These are phyloP conservation scores for Stenichneumon culpator DNA, from an alignment of 2,888 invertebrate species.

Conservation along the genomic window DNA sequence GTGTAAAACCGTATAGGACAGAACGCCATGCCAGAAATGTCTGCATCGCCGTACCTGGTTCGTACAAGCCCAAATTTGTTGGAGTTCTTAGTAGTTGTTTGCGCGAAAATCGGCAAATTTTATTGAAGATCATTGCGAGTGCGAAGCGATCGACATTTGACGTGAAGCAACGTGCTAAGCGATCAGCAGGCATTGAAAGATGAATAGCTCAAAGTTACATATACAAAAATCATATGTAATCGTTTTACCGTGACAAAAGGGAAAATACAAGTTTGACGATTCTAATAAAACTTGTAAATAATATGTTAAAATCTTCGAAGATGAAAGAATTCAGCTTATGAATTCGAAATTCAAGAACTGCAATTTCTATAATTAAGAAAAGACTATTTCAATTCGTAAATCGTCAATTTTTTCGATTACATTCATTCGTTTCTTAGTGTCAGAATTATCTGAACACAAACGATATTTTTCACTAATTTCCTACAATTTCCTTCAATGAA, in stretches of 20 bases:
- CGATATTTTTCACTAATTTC: not conserved
- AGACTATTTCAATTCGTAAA: too few species aligned
- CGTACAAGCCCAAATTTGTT: slow-evolving; percentile 72
- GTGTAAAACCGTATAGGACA: slow-evolving; percentile 64
- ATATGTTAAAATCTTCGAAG: not conserved
- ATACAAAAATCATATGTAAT: not conserved
- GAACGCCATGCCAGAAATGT: slow-evolving; percentile 83
- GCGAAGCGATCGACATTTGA: not conserved
- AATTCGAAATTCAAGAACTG: not conserved
- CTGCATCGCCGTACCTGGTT: slow-evolving; percentile 74
- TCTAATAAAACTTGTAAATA: not conserved
- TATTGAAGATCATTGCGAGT: not conserved
- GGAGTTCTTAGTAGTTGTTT: not conserved
- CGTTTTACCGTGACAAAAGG: not conserved
- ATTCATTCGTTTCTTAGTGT: not conserved
- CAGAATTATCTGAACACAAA: not conserved
- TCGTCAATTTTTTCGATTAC: too few species aligned
- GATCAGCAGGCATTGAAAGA: not conserved
- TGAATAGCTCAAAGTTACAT: not conserved
- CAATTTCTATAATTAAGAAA: too few species aligned
- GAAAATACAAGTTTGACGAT: not conserved
- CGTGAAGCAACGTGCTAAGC: not conserved
- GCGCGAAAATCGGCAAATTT: not conserved
- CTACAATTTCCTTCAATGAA: too few species aligned
- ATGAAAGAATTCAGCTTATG: not conserved